Percentiles rank a stretch among this genome's conserved stretches.
Conservation (phyloP, 1,140 invertebrate genomes). For the Micrasema longulum region DNA sequence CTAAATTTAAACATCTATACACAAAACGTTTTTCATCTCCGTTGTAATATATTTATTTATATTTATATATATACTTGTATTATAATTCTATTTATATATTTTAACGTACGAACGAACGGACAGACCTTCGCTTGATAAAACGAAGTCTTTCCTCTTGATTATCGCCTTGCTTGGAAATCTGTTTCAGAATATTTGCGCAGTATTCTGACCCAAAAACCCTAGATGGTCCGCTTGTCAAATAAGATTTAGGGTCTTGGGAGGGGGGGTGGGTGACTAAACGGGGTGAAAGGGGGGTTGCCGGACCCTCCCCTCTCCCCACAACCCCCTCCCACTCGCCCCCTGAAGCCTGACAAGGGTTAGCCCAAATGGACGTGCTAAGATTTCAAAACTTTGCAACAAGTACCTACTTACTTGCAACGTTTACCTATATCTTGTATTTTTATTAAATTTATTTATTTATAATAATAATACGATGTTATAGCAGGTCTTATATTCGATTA, state of each 20-base stretch:
- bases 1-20: too few relatives aligned
- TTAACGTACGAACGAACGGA: too few relatives aligned
- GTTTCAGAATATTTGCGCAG: constrained; percentile 28
- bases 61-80: too few relatives aligned
- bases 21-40: too few relatives aligned
- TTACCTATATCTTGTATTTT: not conserved
- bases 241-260: constrained; percentile 50
- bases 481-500: too few relatives aligned
- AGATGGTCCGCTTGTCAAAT: constrained; percentile 51
- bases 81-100: too few relatives aligned
- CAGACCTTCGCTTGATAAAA: too few relatives aligned
- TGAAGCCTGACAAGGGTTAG: constrained; percentile 52
- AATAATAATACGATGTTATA: too few relatives aligned
- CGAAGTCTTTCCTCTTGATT: constrained; percentile 33
- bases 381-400: constrained; percentile 51
- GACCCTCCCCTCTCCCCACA: constrained; percentile 28
- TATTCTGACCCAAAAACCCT: constrained; percentile 54
- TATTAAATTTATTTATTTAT: too few relatives aligned
- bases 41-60: too few relatives aligned
- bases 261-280: constrained; percentile 13
- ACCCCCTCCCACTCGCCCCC: constrained; percentile 16
- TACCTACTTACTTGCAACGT: constrained; percentile 34
- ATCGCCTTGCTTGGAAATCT: constrained; percentile 39
- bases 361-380: constrained; percentile 55
- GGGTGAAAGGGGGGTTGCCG: constrained; percentile 32